phyloP scores from a whole-genome alignment of 2,113 vertebrate genomes.

The Leuciscus idus region DNA sequence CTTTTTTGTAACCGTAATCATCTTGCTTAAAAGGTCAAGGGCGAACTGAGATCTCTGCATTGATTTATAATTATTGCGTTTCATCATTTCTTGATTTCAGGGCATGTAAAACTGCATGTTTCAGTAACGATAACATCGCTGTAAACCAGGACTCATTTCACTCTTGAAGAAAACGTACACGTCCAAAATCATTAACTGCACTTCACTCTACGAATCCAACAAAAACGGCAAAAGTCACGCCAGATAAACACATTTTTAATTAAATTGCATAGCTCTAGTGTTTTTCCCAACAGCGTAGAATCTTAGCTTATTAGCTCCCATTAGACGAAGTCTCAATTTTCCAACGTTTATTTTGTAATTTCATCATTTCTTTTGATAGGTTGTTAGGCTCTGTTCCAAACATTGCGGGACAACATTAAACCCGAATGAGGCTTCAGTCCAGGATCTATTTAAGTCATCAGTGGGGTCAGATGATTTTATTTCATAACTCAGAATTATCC shows the following conservation, averaged over 20 bases:
- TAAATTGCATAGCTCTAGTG: slow-evolving; percentile 44
- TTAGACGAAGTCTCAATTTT: slow-evolving; percentile 52
- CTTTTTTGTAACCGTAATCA: background rate
- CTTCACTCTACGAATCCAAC: background rate
- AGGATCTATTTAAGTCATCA: slow-evolving; percentile 11
- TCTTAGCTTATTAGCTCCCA: slow-evolving; percentile 42
- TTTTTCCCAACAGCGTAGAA: slow-evolving; percentile 30
- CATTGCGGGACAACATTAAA: slow-evolving; percentile 8
- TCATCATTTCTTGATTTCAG: background rate
- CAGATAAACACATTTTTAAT: slow-evolving; percentile 52
- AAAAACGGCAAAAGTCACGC: slow-evolving; percentile 41
- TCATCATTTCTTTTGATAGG: slow-evolving; percentile 39
- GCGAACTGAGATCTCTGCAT: background rate
- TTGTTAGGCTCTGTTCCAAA: slow-evolving; percentile 47
- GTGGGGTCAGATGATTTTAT: background rate
- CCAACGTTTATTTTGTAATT: slow-evolving; percentile 55
- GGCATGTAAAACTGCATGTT: slow-evolving; percentile 8
- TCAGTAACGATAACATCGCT: slow-evolving; percentile 9
- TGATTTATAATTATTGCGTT: background rate
- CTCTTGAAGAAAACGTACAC: background rate
- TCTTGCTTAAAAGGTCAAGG: background rate
- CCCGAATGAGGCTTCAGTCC: slow-evolving; percentile 22
- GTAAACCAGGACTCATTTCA: background rate
- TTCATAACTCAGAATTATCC: slow-evolving; percentile 1
- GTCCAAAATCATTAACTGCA: slow-evolving; percentile 18